Evolutionary conservation across 2,113 vertebrate species (phyloP), one percentile per base, ranked within the genome.

Genomic region (Neotragus moschatus): DNA sequence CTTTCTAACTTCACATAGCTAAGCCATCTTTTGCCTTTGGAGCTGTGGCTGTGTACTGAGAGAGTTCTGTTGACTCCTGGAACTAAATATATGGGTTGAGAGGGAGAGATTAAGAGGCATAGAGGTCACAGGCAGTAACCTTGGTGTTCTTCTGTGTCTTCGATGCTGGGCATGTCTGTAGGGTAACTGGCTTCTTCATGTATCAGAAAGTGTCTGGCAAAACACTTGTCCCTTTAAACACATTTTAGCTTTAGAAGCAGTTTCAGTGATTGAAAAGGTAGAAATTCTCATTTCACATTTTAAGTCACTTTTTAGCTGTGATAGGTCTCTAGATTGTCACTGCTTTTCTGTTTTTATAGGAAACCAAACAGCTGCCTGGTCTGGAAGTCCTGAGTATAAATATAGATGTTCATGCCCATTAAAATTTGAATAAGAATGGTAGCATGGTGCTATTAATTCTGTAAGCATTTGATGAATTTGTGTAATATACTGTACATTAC

Each of bases 361-460:
- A 97, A 96, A 87, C 81, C 88, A 93, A 96, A 94, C 90, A 96
- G 80, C 94, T 95, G 88, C 30, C 90, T 95, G 79, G 95, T 96
- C 81, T 98, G 95, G 70, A 95, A 96, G 60, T 97, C 58, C 49
- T 56, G 84, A 43, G 36, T 93, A 91, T 97, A 96, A 96, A 98
- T 96, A 95, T 91, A 96, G 95, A 96, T 89, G 77, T n/a, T 92
- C 61, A 87, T 73, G 39, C 77, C 85, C 94, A 95, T 98, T 98
- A 96, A 96, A 96, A 97, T 97, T 94, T 97, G 96, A 98, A 98
- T 98, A 96, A 97, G 97, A 97, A 97, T 98, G 94, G 95, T 92
- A 84, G 61, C 81, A 51, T n/a, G 33, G 26, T 77, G 58, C 84
- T 92, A 92, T 98, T 97, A 97, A 95, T 98, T 96, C 96, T 96